Conservation (phyloP, 2,113 vertebrate species). For the Parus major region DNA sequence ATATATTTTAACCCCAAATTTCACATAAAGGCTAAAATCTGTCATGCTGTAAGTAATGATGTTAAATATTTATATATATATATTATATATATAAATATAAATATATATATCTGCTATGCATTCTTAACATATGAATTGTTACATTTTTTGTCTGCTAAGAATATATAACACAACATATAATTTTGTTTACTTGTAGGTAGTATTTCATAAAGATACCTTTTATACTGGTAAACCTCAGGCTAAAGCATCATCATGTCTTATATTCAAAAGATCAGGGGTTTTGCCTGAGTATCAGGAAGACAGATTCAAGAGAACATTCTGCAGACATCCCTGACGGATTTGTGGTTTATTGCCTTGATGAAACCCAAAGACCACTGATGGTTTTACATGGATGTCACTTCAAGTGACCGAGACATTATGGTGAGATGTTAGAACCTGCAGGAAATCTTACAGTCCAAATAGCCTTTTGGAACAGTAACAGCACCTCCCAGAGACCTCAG, state of each 20-base stretch:
- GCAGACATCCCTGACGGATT: background rate
- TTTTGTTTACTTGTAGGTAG: background rate
- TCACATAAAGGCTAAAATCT: background rate
- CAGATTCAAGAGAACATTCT: background rate
- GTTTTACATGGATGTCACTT: background rate
- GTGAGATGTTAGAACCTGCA: background rate
- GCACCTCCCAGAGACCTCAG: background rate
- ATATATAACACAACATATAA: background rate
- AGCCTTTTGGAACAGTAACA: background rate
- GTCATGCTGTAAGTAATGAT: background rate
- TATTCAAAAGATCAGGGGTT: rapidly evolving
- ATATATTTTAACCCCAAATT: background rate
- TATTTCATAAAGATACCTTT: background rate
- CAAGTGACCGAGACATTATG: background rate
- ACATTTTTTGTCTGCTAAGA: background rate
- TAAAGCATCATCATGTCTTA: background rate
- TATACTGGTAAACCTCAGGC: background rate
- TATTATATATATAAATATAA: too few relatives aligned
- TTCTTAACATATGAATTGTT: background rate
- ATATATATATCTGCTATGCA: background rate
- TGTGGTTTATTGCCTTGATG: background rate
- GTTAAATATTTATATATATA: background rate
- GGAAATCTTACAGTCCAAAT: background rate
- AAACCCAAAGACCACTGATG: background rate
- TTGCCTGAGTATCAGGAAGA: background rate